phyloP scores from a whole-genome alignment of 1,140 invertebrate genomes.

The Charaxes varanes region DNA sequence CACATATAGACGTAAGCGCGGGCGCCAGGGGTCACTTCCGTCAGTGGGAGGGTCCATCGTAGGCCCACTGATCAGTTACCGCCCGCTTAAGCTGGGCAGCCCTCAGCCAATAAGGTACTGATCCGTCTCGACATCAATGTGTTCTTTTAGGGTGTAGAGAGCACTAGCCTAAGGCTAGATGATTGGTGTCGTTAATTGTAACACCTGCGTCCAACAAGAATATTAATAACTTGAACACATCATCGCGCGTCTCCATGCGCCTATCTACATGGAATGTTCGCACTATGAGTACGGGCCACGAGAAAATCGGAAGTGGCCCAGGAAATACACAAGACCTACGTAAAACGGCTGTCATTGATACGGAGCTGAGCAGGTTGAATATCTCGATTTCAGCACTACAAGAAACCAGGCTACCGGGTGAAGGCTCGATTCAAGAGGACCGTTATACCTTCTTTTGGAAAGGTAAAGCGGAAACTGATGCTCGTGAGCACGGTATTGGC shows the following conservation, averaged over 20 bases:
- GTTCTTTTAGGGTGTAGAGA: not conserved
- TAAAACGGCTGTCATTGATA: slow-evolving; percentile 11
- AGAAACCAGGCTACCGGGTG: slow-evolving; percentile 16
- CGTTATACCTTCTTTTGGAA: slow-evolving; percentile 24
- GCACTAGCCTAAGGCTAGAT: not conserved
- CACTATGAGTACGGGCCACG: slow-evolving; percentile 10
- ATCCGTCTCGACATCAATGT: slow-evolving; percentile 8
- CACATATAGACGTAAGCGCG: slow-evolving; percentile 13
- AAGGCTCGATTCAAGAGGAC: slow-evolving; percentile 13
- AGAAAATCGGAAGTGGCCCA: slow-evolving; percentile 1
- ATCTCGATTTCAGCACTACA: slow-evolving; percentile 17
- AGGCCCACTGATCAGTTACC: slow-evolving; percentile 19
- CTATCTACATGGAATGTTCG: slow-evolving; percentile 14
- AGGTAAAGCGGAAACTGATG: slow-evolving; percentile 4
- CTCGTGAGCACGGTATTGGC: slow-evolving; percentile 15
- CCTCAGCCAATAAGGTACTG: slow-evolving; percentile 22
- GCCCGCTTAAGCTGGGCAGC: slow-evolving; percentile 24
- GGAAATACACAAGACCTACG: slow-evolving; percentile 3
- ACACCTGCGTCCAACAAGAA: not conserved
- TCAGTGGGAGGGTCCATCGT: slow-evolving; percentile 22
- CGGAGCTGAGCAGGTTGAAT: not conserved
- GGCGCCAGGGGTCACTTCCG: slow-evolving; percentile 21
- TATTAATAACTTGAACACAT: not conserved
- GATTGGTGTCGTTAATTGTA: not conserved
- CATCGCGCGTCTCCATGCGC: not conserved